phyloP scores from a whole-genome alignment of 2,113 vertebrate species.

The Lampris incognitus region DNA sequence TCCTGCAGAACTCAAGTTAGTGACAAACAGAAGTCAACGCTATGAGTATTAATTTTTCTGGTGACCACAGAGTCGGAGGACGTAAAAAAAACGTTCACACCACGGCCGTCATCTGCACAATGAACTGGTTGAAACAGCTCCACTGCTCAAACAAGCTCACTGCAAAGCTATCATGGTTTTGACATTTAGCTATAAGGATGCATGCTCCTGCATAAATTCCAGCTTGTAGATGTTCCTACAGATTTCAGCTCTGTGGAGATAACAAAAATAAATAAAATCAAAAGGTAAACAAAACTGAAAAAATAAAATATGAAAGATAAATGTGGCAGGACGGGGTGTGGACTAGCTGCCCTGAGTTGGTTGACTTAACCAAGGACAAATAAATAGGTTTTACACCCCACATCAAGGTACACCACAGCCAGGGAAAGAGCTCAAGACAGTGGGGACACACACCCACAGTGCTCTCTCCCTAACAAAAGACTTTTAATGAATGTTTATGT shows the following conservation, averaged over 20 bases:
- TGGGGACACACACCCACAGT: no score
- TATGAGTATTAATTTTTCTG: background rate
- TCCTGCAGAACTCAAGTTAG: no score
- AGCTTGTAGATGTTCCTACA: constrained; percentile 6
- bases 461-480: no score
- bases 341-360: no score
- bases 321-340: no score
- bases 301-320: no score
- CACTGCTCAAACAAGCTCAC: background rate
- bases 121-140: background rate
- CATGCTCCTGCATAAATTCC: background rate
- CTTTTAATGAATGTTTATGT: no score
- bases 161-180: constrained; percentile 12
- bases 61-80: background rate
- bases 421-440: no score
- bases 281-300: constrained; percentile 23
- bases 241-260: constrained; percentile 14
- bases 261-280: constrained; percentile 17
- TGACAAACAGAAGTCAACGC: background rate
- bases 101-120: background rate
- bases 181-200: constrained; percentile 28
- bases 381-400: no score
- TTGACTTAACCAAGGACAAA: no score
- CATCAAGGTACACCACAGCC: no score
- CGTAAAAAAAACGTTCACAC: background rate